A percentile compares a stretch with the other conserved stretches of the same genome.
phyloP scores from a whole-genome alignment of 1,140 invertebrate genomes.

The Diorhabda sublineata region DNA sequence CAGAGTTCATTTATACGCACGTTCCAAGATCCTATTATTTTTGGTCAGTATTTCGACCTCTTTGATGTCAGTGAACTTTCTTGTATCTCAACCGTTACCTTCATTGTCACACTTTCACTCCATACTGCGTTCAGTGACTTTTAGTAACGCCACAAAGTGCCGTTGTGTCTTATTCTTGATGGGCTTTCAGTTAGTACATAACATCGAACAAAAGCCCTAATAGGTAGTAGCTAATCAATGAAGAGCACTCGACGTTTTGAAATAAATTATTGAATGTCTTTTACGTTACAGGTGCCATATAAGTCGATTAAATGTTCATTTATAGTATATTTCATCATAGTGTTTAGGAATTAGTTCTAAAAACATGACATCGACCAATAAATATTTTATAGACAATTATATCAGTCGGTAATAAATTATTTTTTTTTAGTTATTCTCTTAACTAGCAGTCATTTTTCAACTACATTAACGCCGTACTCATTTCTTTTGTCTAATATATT shows the following conservation, averaged over 20 bases:
- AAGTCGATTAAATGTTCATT: no score
- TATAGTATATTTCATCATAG: no score
- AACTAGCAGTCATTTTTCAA: no score
- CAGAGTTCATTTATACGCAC: neutral
- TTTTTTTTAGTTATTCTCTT: no score
- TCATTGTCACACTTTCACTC: conserved; percentile 1
- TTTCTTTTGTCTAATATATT: no score
- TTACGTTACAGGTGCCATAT: no score
- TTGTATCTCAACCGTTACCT: neutral
- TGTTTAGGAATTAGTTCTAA: no score
- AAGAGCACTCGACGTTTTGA: neutral
- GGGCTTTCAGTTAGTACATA: neutral
- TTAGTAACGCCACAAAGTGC: neutral
- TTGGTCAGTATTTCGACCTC: neutral
- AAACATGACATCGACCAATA: no score
- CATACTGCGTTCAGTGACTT: neutral
- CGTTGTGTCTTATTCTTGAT: neutral
- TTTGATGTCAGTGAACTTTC: neutral
- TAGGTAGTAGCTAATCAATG: neutral
- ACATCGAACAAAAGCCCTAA: neutral
- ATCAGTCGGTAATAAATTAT: no score
- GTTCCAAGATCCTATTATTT: neutral
- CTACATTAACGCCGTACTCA: no score
- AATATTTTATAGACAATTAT: no score
- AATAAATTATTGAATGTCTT: neutral